Conservation (phyloP, 2,888 invertebrate genomes). For the Coecobrya sp. region DNA sequence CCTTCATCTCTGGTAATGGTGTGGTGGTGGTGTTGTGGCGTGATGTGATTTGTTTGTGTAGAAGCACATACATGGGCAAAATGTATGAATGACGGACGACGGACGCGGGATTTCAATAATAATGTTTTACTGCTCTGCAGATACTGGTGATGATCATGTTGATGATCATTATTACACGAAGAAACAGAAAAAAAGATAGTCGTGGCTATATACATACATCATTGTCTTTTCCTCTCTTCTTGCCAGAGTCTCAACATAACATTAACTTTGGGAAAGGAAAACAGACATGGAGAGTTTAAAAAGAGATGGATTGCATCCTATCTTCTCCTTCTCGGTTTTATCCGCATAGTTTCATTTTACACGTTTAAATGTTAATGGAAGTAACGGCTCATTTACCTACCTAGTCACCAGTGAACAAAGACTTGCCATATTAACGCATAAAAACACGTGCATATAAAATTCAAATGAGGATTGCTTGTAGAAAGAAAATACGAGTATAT, state of each 20-base stretch:
- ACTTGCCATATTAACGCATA: conserved; percentile 25
- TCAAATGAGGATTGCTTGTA: not conserved
- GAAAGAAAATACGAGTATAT: conserved; percentile 35
- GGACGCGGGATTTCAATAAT: conserved; percentile 40
- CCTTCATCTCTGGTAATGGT: not conserved
- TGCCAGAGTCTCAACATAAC: not conserved
- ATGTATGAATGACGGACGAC: conserved; percentile 47
- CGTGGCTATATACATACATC: conserved; percentile 45
- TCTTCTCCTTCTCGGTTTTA: conserved; percentile 46
- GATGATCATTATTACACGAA: conserved; percentile 29
- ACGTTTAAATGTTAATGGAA: conserved; percentile 83
- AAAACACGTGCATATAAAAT: conserved; percentile 44
- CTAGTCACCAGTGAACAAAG: conserved; percentile 37
- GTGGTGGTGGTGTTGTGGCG: not conserved
- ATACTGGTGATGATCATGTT: not conserved
- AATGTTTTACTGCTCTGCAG: not conserved
- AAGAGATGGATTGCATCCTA: conserved; percentile 21
- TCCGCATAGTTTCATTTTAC: conserved; percentile 67
- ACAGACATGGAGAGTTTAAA: not conserved
- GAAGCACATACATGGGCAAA: conserved; percentile 24
- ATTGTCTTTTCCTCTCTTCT: conserved; percentile 30
- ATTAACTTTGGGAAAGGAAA: conserved; percentile 21
- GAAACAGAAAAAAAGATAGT: conserved; percentile 39
- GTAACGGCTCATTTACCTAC: conserved; percentile 83
- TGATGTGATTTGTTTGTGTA: conserved; percentile 1